Evolutionary conservation across 2,888 invertebrate species (phyloP).

Genomic region (Oxystoma pomonae): DNA sequence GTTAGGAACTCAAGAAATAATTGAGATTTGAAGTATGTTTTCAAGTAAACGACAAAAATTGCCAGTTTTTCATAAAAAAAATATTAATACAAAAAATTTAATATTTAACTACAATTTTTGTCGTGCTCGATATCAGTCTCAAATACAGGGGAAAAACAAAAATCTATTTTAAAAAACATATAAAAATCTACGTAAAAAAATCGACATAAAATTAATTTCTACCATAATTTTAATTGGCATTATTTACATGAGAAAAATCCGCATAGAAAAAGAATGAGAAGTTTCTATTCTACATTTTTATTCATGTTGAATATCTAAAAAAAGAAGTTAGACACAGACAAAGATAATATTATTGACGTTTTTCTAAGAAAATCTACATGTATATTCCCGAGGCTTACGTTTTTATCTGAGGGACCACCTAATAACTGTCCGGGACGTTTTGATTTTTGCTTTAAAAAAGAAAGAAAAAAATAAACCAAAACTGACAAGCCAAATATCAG

Average conservation of each 20-base stretch:
- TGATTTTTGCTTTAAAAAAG: conserved; percentile 62
- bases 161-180: not conserved
- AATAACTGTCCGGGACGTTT: conserved; percentile 75
- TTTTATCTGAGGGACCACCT: conserved; percentile 50
- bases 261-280: conserved; percentile 19
- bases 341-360: conserved; percentile 32
- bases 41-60: too few relatives aligned
- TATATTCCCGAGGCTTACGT: conserved; percentile 56
- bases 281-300: conserved; percentile 12
- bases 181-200: not conserved
- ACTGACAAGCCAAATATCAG: conserved; percentile 20
- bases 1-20: too few relatives aligned
- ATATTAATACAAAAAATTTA: too few relatives aligned
- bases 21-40: too few relatives aligned
- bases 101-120: too few relatives aligned
- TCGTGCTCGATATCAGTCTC: too few relatives aligned
- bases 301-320: conserved; percentile 29
- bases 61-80: too few relatives aligned
- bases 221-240: conserved; percentile 6
- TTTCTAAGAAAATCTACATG: conserved; percentile 28
- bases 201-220: not conserved
- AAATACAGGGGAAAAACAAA: not conserved
- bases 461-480: conserved; percentile 43
- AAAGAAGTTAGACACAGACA: conserved; percentile 47
- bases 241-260: conserved; percentile 28